phyloP scores from a whole-genome alignment of 2,888 invertebrate species.

The Himalopsyche anomala region DNA sequence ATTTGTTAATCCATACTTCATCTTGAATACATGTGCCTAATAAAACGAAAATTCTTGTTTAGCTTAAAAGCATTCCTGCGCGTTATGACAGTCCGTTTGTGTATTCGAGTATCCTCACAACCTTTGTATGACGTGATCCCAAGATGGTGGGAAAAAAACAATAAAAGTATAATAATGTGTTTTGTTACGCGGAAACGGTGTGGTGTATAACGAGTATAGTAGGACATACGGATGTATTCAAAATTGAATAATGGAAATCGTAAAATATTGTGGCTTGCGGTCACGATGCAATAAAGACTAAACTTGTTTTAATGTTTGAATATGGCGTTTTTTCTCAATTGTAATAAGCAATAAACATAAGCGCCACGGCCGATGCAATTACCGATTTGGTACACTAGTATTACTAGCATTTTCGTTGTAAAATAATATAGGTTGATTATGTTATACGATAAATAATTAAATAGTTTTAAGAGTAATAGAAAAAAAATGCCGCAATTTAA shows the following conservation, averaged over 20 bases:
- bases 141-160: conserved; percentile 29
- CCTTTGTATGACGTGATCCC: not conserved
- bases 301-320: conserved; percentile 36
- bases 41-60: not conserved
- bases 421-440: not conserved
- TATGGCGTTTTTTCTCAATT: conserved; percentile 16
- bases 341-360: not conserved
- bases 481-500: no score
- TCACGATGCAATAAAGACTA: conserved; percentile 25
- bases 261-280: conserved; percentile 33
- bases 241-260: conserved; percentile 38
- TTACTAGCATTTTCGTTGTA: not conserved
- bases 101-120: not conserved
- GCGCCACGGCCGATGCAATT: conserved; percentile 6
- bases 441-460: not conserved
- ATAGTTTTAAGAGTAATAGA: not conserved
- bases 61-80: not conserved
- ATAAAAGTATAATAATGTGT: conserved; percentile 32
- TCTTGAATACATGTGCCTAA: no score
- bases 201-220: not conserved
- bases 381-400: not conserved
- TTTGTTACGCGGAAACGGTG: conserved; percentile 38
- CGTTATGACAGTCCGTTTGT: not conserved
- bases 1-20: no score
- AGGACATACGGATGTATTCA: conserved; percentile 22